Percentiles rank a stretch among this genome's conserved stretches.
phyloP scores from a whole-genome alignment of 2,113 vertebrate species.

The Tyrannus savana region DNA sequence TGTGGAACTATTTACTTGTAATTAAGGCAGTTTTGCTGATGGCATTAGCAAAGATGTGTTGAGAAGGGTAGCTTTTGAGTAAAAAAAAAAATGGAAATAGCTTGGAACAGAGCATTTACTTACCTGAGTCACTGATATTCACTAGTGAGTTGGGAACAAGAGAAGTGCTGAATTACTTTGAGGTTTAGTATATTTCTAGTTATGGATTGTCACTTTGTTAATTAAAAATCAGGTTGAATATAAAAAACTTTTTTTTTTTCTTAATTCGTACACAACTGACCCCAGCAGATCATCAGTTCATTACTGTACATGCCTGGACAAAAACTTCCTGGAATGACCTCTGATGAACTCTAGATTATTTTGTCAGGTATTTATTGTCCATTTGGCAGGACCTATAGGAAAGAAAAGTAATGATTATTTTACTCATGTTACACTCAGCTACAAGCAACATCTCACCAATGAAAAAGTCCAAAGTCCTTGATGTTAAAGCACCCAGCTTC shows the following conservation, averaged over 20 bases:
- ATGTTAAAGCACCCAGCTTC: neutral
- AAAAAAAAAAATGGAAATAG: neutral
- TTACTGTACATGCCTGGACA: neutral
- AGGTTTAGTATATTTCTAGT: neutral
- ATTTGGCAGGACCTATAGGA: neutral
- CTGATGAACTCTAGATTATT: conserved; percentile 21
- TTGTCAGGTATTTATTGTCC: conserved; percentile 46
- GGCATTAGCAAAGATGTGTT: neutral
- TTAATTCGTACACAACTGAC: neutral
- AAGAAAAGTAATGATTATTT: neutral
- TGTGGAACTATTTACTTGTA: neutral
- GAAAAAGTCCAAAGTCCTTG: neutral
- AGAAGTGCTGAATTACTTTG: neutral
- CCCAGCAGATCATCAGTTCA: neutral
- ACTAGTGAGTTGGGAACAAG: neutral
- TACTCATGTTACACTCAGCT: neutral
- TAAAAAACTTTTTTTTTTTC: neutral
- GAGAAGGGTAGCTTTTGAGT: neutral
- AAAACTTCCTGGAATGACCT: neutral
- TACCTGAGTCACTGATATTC: neutral
- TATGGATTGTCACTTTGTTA: neutral
- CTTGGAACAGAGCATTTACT: neutral
- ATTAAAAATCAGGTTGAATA: neutral
- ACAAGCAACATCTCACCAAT: neutral
- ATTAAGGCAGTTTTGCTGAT: neutral